Conservation (phyloP, 2,888 invertebrate species). For the Macrophya alboannulata region DNA sequence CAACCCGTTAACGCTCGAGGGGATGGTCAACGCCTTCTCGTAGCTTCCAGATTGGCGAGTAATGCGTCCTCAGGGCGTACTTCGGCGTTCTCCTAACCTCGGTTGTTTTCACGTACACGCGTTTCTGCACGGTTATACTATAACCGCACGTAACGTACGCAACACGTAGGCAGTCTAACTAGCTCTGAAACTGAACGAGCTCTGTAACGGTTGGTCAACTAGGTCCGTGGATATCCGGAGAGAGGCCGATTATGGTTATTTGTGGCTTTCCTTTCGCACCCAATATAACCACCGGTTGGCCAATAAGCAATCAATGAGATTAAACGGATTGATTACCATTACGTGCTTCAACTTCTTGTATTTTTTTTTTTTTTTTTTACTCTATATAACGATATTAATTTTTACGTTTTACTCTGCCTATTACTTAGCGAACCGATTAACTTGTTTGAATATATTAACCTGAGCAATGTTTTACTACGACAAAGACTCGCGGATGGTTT, state of each 20-base stretch:
- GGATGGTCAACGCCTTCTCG: constrained; percentile 42
- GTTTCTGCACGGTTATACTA: constrained; percentile 1
- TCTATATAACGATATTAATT: background rate
- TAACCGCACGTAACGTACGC: constrained; percentile 26
- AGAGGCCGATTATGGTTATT: constrained; percentile 35
- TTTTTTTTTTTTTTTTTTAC: background rate
- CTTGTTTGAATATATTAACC: constrained; percentile 3
- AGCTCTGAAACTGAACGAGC: constrained; percentile 17
- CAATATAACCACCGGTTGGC: constrained; percentile 13
- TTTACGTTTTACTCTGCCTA: background rate
- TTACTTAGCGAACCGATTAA: background rate
- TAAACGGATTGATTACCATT: constrained; percentile 20
- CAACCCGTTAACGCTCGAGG: constrained; percentile 24
- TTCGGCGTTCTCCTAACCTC: background rate
- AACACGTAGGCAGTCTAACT: constrained; percentile 38
- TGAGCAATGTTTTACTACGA: constrained; percentile 11
- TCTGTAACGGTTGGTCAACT: constrained; percentile 24
- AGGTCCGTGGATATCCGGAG: background rate
- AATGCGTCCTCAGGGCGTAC: constrained; percentile 32
- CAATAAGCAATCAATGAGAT: constrained; percentile 43
- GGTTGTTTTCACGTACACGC: constrained; percentile 34
- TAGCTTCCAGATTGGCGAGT: background rate
- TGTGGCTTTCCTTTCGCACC: constrained; percentile 29
- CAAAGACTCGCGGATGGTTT: background rate
- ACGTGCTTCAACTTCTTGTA: background rate